These are phyloP conservation scores for Tautogolabrus adspersus DNA, from an alignment of 2,113 vertebrate genomes.

Conservation along the genomic window DNA sequence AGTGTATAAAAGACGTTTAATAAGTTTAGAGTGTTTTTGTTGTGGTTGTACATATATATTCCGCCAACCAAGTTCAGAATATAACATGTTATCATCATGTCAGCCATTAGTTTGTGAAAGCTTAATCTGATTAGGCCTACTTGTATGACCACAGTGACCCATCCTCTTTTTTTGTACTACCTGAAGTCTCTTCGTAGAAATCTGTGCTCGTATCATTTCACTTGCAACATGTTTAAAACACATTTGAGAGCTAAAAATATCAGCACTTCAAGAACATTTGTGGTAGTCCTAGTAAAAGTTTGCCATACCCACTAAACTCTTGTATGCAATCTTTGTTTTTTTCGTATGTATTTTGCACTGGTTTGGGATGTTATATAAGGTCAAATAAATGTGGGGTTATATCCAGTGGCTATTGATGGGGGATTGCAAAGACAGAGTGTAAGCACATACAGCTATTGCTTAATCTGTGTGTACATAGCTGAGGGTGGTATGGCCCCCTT, in stretches of 20 bases:
- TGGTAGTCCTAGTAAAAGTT: conserved; percentile 18
- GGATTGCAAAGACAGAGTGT: background rate
- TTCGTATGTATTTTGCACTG: background rate
- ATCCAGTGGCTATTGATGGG: background rate
- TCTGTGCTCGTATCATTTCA: conserved; percentile 11
- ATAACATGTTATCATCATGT: conserved; percentile 5
- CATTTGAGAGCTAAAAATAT: conserved; percentile 3
- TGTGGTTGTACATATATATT: background rate
- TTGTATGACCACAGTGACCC: background rate
- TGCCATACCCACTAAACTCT: conserved; percentile 21
- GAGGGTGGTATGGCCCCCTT: conserved; percentile 35
- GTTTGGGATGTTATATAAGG: conserved; percentile 4
- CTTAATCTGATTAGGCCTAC: conserved; percentile 30
- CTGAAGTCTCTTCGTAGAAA: conserved; percentile 14
- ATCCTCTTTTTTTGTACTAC: conserved; percentile 13
- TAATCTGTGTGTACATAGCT: conserved; percentile 38
- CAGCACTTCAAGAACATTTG: conserved; percentile 6
- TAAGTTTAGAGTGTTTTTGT: conserved; percentile 4
- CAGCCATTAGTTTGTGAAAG: background rate
- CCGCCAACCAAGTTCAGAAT: conserved; percentile 12
- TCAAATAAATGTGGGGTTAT: background rate
- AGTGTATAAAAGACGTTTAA: background rate
- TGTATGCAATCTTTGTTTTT: conserved; percentile 6
- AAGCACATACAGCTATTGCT: conserved; percentile 24
- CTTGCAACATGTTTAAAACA: background rate